phyloP scores from a whole-genome alignment of 2,888 invertebrate species.

The Marasmarcha lunaedactyla region DNA sequence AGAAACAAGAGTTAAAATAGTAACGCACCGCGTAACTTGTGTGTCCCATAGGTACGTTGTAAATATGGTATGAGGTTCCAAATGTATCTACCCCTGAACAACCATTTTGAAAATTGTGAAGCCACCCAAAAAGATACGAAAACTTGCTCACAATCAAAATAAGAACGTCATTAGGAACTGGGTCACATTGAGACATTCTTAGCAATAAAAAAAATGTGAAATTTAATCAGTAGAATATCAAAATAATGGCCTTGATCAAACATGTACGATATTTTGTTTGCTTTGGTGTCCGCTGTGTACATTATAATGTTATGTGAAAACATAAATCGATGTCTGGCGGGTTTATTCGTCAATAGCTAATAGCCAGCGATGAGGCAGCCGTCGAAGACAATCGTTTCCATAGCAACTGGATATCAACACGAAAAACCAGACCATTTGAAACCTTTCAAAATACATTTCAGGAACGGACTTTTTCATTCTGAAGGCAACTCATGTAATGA shows the following conservation, averaged over 20 bases:
- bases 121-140: too few relatives aligned
- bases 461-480: too few relatives aligned
- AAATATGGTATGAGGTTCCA: too few relatives aligned
- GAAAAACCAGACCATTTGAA: conserved; percentile 31
- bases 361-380: conserved; percentile 41
- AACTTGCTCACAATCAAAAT: too few relatives aligned
- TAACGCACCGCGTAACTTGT: too few relatives aligned
- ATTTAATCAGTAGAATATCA: conserved; percentile 32
- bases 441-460: too few relatives aligned
- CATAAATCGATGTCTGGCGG: conserved; percentile 11
- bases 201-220: conserved; percentile 7
- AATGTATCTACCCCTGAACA: too few relatives aligned
- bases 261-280: conserved; percentile 26
- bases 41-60: too few relatives aligned
- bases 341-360: conserved; percentile 59
- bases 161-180: conserved; percentile 12
- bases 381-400: conserved; percentile 54
- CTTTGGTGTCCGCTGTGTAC: neutral
- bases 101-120: too few relatives aligned
- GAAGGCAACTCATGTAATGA: too few relatives aligned
- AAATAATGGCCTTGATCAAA: conserved; percentile 37
- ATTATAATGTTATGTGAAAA: neutral
- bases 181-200: conserved; percentile 7
- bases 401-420: conserved; percentile 48
- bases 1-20: too few relatives aligned